Evolutionary conservation across 2,888 invertebrate genomes (phyloP), one percentile per base, ranked within the genome.

Genomic region (Clostera curtula): DNA sequence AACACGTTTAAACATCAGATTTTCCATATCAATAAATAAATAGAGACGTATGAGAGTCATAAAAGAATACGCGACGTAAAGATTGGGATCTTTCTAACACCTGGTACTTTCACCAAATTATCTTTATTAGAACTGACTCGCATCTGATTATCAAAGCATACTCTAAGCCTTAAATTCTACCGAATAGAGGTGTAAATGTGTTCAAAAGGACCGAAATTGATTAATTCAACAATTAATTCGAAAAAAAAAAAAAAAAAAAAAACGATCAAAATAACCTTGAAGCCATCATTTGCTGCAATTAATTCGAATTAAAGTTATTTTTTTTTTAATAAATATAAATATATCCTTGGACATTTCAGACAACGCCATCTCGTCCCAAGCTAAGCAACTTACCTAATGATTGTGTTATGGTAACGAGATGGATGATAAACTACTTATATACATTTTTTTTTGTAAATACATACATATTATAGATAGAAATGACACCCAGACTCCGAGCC

Each of bases 201-300:
- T 15, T 48, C 34, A 49, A 50, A 49, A 35, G 24, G 24, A 25
- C 47, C 48, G 36, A 21, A 29, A 50, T 40, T 47, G 48, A 50
- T 41, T 47, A 39, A 17, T 27, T 12, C 27, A 28, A 31, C 36
- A 39, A 50, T 50, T 50, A 47, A 41, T 40, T 43, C 47, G 40
- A 31, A 50, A 47, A 50, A 43, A 40, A 38, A 38, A 36, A 13
- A 45, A 45, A 47, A 36, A 45, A 33, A 29, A 27, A 12, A 33
- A 29, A 11, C 12, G 1, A 18, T 19, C 2, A 18, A 19, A 33
- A 43, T 40, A 47, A 33, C 32, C 35, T 34, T 27, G 29, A 47
- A 43, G 26, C 47, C 21, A 36, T 46, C 33, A 30, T 32, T n/a
- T n/a, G n/a, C n/a, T n/a, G n/a, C n/a, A n/a, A 48, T 35, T 36